Evolutionary conservation across 2,888 invertebrate genomes (phyloP).

Genomic region (Crepidodera aurea): DNA sequence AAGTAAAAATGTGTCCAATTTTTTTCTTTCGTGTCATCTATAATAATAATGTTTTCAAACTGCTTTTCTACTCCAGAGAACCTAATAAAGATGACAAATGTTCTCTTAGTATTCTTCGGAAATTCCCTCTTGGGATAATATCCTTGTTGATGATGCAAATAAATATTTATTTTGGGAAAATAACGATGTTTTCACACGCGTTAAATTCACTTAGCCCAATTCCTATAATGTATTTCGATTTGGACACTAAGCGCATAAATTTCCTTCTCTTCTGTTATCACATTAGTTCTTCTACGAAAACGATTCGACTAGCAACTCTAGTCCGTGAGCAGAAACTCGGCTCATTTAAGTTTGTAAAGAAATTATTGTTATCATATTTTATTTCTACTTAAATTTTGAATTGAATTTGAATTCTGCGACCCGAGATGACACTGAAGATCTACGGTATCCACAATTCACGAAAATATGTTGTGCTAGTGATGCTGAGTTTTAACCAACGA

Average conservation of each 20-base stretch:
- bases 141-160: neutral
- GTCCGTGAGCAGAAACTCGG: neutral
- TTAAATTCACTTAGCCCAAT: slow-evolving; percentile 2
- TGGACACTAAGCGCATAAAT: neutral
- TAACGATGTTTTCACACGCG: neutral
- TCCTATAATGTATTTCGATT: neutral
- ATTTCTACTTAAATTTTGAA: too few species aligned
- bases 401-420: too few species aligned
- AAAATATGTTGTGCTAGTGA: too few species aligned
- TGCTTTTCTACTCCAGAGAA: too few species aligned
- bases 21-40: too few species aligned
- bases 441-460: too few species aligned
- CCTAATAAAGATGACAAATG: neutral
- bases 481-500: too few species aligned
- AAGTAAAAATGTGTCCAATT: too few species aligned
- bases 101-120: neutral
- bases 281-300: neutral
- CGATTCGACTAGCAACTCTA: neutral
- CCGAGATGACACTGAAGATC: too few species aligned
- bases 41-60: too few species aligned
- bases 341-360: too few species aligned
- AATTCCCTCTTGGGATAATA: neutral
- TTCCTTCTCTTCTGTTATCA: neutral
- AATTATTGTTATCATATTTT: too few species aligned
- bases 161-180: neutral